Conservation (phyloP, 2,797 vertebrate genomes). For the Hippopotamyrus pictus region DNA sequence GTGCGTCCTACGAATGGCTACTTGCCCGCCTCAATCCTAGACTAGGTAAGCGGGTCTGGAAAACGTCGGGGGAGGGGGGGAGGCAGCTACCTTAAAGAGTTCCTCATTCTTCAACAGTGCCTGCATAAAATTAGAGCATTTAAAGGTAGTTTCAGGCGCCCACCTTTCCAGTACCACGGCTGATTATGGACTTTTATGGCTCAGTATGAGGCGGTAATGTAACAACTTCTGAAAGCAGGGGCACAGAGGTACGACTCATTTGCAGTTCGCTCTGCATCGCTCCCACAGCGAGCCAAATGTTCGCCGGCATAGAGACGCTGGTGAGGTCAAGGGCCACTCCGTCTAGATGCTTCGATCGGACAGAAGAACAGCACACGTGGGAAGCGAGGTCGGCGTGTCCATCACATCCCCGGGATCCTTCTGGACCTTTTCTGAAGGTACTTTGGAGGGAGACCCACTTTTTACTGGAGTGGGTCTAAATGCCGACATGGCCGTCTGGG, state of each 20-base stretch:
- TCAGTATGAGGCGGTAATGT: background rate
- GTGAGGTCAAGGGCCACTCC: background rate
- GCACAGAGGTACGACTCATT: background rate
- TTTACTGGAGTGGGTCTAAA: background rate
- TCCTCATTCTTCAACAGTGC: background rate
- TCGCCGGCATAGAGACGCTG: background rate
- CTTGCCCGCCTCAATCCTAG: background rate
- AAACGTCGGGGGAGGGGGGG: background rate
- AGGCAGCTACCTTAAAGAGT: background rate
- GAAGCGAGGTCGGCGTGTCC: background rate
- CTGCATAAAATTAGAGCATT: background rate
- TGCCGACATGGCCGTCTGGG: background rate
- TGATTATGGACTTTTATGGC: background rate
- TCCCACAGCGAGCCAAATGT: background rate
- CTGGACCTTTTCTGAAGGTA: background rate
- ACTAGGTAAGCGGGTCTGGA: background rate
- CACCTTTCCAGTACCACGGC: background rate
- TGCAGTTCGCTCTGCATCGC: background rate
- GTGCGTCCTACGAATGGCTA: background rate
- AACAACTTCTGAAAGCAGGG: background rate
- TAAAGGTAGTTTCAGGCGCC: background rate
- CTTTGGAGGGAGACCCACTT: background rate
- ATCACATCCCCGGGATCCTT: background rate
- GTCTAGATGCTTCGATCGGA: background rate
- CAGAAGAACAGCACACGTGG: background rate